Evolutionary conservation across 1,140 invertebrate species (phyloP), one percentile per base, ranked within the genome.

Genomic region (Leucophenga varia): DNA sequence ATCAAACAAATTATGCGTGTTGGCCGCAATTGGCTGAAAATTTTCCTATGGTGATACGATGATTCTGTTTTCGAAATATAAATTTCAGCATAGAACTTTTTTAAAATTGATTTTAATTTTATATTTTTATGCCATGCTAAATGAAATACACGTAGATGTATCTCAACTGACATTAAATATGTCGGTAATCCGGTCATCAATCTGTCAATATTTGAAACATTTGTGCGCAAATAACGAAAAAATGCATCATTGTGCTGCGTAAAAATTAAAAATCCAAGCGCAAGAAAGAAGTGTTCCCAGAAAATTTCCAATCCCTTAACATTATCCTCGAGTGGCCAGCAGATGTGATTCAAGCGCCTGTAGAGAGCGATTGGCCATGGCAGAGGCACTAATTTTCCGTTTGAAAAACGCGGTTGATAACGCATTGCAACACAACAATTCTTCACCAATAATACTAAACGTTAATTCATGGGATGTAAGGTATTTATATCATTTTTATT

Each of bases 181-280:
- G 68, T 71, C 6, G 67, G 64, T 47, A 61, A 49, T 17, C 64
- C 64, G 9, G 48, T 58, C 12, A 71, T 54, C 46, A 60, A 54
- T 49, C 54, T 58, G 20, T 64, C 59, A 12, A 71, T 54, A 25
- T 72, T 53, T 18, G 56, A 12, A 1, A 53, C 30, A 36, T 63
- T 45, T 20, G 43, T 47, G 10, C 61, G 12, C 44, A 68, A 17
- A 21, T 57, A 68, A 25, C 54, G 47, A 14, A 59, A 51, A 17
- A 68, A 63, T 34, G 64, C 68, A 17, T 61, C 56, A 34, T 61
- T 54, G 32, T 63, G 52, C 28, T 54, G 40, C 13, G 43, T 45
- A 10, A 63, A 61, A 5, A 64, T 35, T 4, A 72, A 45, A 28
- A 72, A 72, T 9, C 56, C 63, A 0, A 55, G 4, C 37, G 22